Evolutionary conservation across 2,888 invertebrate species (phyloP).

Genomic region (Troides oblongomaculatus): DNA sequence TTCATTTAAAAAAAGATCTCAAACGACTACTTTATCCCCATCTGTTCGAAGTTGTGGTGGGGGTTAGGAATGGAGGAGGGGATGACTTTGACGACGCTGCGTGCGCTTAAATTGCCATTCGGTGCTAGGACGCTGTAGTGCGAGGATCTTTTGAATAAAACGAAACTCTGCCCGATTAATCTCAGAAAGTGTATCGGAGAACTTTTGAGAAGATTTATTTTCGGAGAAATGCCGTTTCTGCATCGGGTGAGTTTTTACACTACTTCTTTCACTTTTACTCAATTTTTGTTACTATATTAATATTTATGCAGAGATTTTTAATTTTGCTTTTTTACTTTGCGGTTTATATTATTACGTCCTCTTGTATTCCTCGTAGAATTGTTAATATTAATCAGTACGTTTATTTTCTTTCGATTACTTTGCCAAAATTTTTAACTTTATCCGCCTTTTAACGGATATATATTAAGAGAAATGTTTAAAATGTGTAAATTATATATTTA

Average conservation of each 20-base stretch:
- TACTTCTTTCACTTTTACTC: not conserved
- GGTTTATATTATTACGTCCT: too few relatives aligned
- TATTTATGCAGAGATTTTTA: too few relatives aligned
- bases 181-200: constrained; percentile 39
- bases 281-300: too few relatives aligned
- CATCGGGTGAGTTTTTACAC: constrained; percentile 55
- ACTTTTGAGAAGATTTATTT: constrained; percentile 48
- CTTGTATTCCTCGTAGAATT: too few relatives aligned
- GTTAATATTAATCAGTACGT: too few relatives aligned
- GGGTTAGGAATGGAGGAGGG: constrained; percentile 44
- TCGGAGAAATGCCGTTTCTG: constrained; percentile 68
- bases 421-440: too few relatives aligned
- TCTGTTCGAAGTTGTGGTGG: constrained; percentile 31
- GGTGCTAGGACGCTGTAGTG: constrained; percentile 57
- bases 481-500: too few relatives aligned
- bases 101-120: constrained; percentile 50
- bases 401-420: too few relatives aligned
- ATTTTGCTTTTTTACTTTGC: too few relatives aligned
- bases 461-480: too few relatives aligned
- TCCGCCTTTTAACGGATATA: too few relatives aligned
- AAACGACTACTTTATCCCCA: constrained; percentile 40
- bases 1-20: constrained; percentile 25
- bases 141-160: constrained; percentile 38
- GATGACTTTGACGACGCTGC: constrained; percentile 59
- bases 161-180: constrained; percentile 46